Evolutionary conservation across 1,140 invertebrate genomes (phyloP), one percentile per base, ranked within the genome.

Genomic region (Bactericera cockerelli): DNA sequence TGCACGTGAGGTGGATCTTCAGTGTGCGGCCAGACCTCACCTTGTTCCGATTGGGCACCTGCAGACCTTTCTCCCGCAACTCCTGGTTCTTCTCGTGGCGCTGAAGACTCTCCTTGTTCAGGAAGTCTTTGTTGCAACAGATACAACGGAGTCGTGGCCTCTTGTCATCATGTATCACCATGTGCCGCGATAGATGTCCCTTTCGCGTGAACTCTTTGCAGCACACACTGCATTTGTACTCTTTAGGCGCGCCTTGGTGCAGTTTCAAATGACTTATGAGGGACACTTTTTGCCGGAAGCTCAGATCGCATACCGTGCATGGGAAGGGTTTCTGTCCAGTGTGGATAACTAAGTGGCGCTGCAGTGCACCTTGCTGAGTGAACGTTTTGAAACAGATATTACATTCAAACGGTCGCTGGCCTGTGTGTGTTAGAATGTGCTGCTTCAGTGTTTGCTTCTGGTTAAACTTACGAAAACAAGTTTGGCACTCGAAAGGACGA

Each of bases 341-440:
- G 55, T 65, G 64, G 21, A 62, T 57, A 16, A 61, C 63, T 66
- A 70, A 71, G 60, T 74, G 73, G n/a, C 68, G 66, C 53, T 74
- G 74, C 2, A 76, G 61, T 0, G 72, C 73, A 61, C 81, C 84
- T 22, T 82, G 81, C 22, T 84, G 86, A 1, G 83, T 86, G 66
- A 87, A 89, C 11, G 79, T 80, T 55, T 81, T 80, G 0, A 77
- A 82, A 67, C 84, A 87, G 42, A 83, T 74, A 26, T 79, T 77
- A 65, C 85, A 86, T 61, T 84, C 79, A 24, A 61, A 63, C 36
- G 56, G 57, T 24, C 57, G 58, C 21, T 58, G 57, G 0, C 81
- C 82, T 0, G 79, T 81, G 64, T 87, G 84, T 25, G 82, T 83
- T 11, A 80, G 68, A 21, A 79, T 68, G 63, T 86, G 82, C 65